phyloP scores from a whole-genome alignment of 2,888 invertebrate genomes.

The Ashinkailepas kermadecensis region DNA sequence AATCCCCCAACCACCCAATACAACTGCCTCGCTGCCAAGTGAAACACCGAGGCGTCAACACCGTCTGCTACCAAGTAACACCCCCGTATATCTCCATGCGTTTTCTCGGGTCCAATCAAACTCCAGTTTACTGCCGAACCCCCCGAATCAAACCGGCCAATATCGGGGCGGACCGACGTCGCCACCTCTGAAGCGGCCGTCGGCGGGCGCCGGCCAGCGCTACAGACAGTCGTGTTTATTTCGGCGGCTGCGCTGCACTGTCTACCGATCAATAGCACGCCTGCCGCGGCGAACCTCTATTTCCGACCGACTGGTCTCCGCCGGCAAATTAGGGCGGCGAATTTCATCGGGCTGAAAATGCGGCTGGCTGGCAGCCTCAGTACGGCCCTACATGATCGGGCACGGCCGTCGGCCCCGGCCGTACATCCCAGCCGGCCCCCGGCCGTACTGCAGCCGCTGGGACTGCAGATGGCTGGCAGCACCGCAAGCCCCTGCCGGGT shows the following conservation, averaged over 20 bases:
- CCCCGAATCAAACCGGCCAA: slow-evolving; percentile 4
- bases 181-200: neutral
- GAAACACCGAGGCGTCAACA: neutral
- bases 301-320: slow-evolving; percentile 6
- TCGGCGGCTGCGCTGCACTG: neutral
- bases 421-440: neutral
- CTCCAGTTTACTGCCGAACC: neutral
- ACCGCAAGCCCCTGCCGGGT: no score
- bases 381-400: neutral
- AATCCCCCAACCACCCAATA: no score
- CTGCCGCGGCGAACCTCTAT: neutral
- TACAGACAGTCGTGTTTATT: neutral
- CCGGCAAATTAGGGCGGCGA: slow-evolving; percentile 7
- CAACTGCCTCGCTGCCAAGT: neutral
- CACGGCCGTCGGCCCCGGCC: neutral
- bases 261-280: neutral
- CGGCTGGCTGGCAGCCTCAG: neutral
- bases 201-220: neutral
- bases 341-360: neutral
- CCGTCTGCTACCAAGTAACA: neutral
- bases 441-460: neutral
- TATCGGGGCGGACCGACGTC: neutral
- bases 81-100: neutral
- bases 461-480: neutral
- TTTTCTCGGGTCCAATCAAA: slow-evolving; percentile 18